Base-by-base conservation (phyloP, 2,888 invertebrate genomes). In the Lymantria dispar region DNA sequence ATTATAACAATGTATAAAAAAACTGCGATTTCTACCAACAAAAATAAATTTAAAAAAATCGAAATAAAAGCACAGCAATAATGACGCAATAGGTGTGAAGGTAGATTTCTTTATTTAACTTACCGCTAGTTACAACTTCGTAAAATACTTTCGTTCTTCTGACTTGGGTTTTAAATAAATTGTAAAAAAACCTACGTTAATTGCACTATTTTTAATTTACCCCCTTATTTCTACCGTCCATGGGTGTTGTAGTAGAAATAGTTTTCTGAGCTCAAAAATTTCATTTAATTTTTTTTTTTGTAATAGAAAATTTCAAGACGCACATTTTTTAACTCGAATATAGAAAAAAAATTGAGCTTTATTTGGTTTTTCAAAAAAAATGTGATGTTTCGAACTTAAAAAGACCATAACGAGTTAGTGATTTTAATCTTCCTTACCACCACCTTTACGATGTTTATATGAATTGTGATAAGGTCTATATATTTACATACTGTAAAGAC, bases 171-270 rank as follows among this genome's bases (percentile, higher is more conserved):
- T 42, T n/a, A 29, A 41, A 42, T n/a, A 42, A 7, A 8, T 43
- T 13, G 52, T 52, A 10, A 52, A 64, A 53, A 52, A 64, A 22
- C 2, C 22, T 22, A 22, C 5, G 22, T 5, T 2, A 22, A 55
- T 42, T 50, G 61, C 53, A 58, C 63, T 60, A 59, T 49, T 58
- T 59, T 61, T 48, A 22, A 22, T 46, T 67, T 64, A 45, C 62
- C 65, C 65, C 57, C 62, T 67, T 64, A 61, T 85, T 87, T 85
- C 84, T 78, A 86, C 89, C 89, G 89, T 89, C 89, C 89, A 89
- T 87, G 68, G 77, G 71, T 89, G 88, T 89, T 84, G 87, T 89
- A 76, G 70, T 80, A 83, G 80, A 72, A 62, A 70, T 79, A 75
- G 72, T 58, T 70, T 62, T 48, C 54, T 31, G 48, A 58, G 66